These are phyloP conservation scores for Monarcha castaneiventris DNA, from an alignment of 2,113 vertebrate genomes.

Conservation along the genomic window DNA sequence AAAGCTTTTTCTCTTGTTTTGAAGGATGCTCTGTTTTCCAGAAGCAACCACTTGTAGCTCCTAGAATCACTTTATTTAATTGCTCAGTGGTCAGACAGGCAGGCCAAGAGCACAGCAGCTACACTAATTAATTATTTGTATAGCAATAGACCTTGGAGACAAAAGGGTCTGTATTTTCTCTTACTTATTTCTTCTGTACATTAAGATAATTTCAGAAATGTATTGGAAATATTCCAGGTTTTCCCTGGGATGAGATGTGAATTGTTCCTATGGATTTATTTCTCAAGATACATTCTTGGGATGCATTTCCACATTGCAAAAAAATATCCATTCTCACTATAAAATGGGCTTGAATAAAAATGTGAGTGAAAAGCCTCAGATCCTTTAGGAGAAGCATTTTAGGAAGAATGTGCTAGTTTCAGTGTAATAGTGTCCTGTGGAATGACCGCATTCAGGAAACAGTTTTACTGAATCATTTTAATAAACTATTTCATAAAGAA, in stretches of 20 bases:
- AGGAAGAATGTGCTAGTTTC: background rate
- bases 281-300: background rate
- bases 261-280: background rate
- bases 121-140: constrained; percentile 53
- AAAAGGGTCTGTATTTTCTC: background rate
- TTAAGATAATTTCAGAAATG: background rate
- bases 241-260: background rate
- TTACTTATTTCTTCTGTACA: background rate
- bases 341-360: background rate
- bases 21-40: constrained; percentile 18
- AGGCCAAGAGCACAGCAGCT: background rate
- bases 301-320: background rate
- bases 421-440: background rate
- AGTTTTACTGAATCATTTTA: background rate
- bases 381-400: background rate
- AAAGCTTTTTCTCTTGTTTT: background rate
- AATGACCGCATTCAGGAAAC: background rate
- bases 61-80: constrained; percentile 51
- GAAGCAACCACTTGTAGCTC: constrained; percentile 17
- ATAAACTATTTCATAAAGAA: background rate
- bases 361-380: background rate
- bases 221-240: background rate
- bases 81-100: constrained; percentile 48
- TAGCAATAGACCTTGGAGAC: background rate
- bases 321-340: background rate